Conservation (phyloP, 2,113 vertebrate species). For the Chloroceryle aenea region DNA sequence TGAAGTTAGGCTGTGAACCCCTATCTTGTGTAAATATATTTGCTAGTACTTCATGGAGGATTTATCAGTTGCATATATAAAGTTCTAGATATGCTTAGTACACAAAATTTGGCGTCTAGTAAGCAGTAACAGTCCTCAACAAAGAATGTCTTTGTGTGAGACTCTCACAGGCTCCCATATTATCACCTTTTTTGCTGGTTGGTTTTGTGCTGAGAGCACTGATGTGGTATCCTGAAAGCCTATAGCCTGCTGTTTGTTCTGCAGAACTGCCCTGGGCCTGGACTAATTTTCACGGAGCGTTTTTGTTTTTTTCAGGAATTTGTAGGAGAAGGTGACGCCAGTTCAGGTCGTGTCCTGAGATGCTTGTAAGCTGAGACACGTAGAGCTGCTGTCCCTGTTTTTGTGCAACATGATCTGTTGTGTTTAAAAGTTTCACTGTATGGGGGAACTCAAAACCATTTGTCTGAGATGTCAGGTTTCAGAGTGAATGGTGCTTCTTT, state of each 20-base stretch:
- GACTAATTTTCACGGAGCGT: slow-evolving; percentile 45
- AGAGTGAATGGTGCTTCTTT: slow-evolving; percentile 8
- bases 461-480: slow-evolving; percentile 41
- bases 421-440: neutral
- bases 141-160: slow-evolving; percentile 32
- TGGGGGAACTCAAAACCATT: slow-evolving; percentile 30
- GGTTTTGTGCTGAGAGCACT: neutral
- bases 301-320: slow-evolving; percentile 50
- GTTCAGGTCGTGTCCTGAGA: slow-evolving; percentile 42
- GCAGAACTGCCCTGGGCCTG: slow-evolving; percentile 14
- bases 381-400: neutral
- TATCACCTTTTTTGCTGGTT: slow-evolving; percentile 24
- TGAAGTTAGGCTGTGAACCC: neutral
- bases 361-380: slow-evolving; percentile 47
- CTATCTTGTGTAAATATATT: slow-evolving; percentile 45
- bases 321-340: neutral
- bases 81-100: slow-evolving; percentile 11
- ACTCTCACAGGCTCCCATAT: slow-evolving; percentile 29
- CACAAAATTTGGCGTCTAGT: slow-evolving; percentile 12
- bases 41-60: slow-evolving; percentile 5
- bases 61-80: slow-evolving; percentile 14
- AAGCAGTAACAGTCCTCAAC: slow-evolving; percentile 3
- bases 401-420: slow-evolving; percentile 43
- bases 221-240: slow-evolving; percentile 36
- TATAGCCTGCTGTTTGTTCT: slow-evolving; percentile 40